Percentiles rank a stretch among this genome's conserved stretches.
These are phyloP conservation scores for Calephelis virginiensis DNA, from an alignment of 1,140 invertebrate species.

Conservation along the genomic window DNA sequence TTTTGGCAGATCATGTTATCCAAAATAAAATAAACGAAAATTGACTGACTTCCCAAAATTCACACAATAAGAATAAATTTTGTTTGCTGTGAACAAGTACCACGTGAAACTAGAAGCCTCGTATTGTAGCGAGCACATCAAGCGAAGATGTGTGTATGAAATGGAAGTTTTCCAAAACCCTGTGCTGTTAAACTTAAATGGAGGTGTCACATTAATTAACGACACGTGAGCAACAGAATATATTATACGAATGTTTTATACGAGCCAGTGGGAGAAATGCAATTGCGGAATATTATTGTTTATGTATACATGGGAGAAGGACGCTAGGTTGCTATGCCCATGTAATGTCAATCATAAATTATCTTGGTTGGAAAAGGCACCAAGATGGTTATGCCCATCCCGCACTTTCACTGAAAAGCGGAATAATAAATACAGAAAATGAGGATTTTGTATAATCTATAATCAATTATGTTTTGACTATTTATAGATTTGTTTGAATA, in stretches of 20 bases:
- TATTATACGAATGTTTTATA: not conserved
- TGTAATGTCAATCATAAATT: not conserved
- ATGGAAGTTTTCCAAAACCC: not conserved
- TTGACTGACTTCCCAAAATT: not conserved
- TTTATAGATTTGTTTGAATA: not conserved
- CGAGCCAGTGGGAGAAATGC: not conserved
- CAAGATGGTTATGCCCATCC: slow-evolving; percentile 3
- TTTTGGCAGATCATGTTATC: slow-evolving; percentile 12
- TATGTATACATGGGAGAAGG: slow-evolving; percentile 1
- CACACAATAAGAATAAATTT: not conserved
- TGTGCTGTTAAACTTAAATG: not conserved
- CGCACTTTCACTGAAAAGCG: not conserved
- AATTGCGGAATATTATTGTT: slow-evolving; percentile 7
- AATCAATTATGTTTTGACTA: not conserved
- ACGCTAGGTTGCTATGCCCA: slow-evolving; percentile 2
- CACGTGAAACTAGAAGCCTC: slow-evolving; percentile 8
- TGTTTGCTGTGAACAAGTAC: not conserved
- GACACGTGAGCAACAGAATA: not conserved
- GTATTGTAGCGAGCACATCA: slow-evolving; percentile 18
- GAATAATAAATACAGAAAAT: slow-evolving; percentile 2
- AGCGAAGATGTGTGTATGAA: not conserved
- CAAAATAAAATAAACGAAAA: slow-evolving; percentile 5
- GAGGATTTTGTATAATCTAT: not conserved
- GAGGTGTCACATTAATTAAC: not conserved
- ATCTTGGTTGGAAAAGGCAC: not conserved